These are phyloP conservation scores for Dreissena rostriformis DNA, from an alignment of 1,140 invertebrate species.

Conservation along the genomic window DNA sequence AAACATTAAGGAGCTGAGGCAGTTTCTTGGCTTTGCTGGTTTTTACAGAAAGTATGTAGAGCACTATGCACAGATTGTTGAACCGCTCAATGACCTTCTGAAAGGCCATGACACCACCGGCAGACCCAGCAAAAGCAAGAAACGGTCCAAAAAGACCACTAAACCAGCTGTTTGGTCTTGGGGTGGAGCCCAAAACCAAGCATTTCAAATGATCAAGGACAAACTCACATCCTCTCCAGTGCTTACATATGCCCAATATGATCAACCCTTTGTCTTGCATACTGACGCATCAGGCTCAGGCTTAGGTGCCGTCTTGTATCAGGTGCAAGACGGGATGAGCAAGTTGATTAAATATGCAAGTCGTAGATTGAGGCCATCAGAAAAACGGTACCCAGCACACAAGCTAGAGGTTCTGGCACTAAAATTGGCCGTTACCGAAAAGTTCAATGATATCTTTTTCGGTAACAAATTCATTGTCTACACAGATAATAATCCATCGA, in stretches of 20 bases:
- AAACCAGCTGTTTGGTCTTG: constrained; percentile 22
- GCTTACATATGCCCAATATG: constrained; percentile 25
- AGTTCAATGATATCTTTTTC: constrained; percentile 11
- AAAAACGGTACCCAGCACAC: constrained; percentile 14
- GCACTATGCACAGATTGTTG: constrained; percentile 16
- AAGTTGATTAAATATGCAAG: constrained; percentile 61
- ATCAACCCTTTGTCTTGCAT: constrained; percentile 58
- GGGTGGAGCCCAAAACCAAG: constrained; percentile 13
- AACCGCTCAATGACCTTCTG: constrained; percentile 27
- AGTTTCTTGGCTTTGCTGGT: constrained; percentile 28
- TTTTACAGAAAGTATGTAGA: constrained; percentile 27
- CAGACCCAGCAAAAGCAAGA: constrained; percentile 2
- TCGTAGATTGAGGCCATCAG: constrained; percentile 26
- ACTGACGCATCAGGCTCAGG: constrained; percentile 60
- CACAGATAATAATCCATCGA: constrained; percentile 42
- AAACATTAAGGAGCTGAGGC: constrained; percentile 19
- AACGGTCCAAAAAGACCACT: not conserved
- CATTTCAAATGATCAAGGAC: not conserved
- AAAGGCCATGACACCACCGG: constrained; percentile 12
- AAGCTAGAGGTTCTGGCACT: constrained; percentile 11
- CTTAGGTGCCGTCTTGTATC: constrained; percentile 69
- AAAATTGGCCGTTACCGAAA: constrained; percentile 15
- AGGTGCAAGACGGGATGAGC: constrained; percentile 58
- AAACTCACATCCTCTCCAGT: constrained; percentile 4
- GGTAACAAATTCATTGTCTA: constrained; percentile 18